Evolutionary conservation across 2,797 vertebrate genomes (phyloP).

Genomic region (Phrynocephalus vlangalii): DNA sequence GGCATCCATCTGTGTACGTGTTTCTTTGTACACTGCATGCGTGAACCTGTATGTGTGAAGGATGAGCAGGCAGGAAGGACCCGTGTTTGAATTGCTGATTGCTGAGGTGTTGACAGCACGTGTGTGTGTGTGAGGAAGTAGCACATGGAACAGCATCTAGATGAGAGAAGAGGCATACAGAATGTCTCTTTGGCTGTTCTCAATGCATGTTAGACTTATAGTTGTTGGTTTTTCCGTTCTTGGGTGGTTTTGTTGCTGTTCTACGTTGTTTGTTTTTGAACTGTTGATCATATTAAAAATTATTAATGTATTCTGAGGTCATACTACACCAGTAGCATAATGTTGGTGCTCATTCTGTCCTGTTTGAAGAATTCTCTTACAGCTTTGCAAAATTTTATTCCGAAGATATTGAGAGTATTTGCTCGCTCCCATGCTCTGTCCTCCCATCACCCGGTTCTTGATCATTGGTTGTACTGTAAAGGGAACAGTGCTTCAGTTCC

Average conservation of each 20-base stretch:
- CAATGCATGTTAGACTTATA: no score
- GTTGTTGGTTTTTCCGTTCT: no score
- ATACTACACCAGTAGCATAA: not conserved
- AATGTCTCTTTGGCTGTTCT: not conserved
- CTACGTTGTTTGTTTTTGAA: no score
- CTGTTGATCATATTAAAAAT: no score
- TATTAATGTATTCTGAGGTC: not conserved
- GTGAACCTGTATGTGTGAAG: not conserved
- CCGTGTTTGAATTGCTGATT: not conserved
- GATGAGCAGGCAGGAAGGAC: not conserved
- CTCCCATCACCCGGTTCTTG: no score
- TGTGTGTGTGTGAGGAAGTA: not conserved
- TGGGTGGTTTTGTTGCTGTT: no score
- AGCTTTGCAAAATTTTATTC: not conserved
- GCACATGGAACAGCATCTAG: not conserved
- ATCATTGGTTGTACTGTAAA: not conserved
- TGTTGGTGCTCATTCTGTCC: not conserved
- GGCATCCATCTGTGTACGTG: not conserved
- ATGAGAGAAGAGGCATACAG: not conserved
- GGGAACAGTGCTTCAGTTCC: not conserved
- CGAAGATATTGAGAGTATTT: not conserved
- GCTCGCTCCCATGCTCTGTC: not conserved
- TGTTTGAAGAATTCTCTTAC: not conserved
- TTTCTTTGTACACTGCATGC: no score
- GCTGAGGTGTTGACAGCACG: not conserved